These are phyloP conservation scores for Paraescarpia echinospica DNA, from an alignment of 1,140 invertebrate species.

Conservation along the genomic window DNA sequence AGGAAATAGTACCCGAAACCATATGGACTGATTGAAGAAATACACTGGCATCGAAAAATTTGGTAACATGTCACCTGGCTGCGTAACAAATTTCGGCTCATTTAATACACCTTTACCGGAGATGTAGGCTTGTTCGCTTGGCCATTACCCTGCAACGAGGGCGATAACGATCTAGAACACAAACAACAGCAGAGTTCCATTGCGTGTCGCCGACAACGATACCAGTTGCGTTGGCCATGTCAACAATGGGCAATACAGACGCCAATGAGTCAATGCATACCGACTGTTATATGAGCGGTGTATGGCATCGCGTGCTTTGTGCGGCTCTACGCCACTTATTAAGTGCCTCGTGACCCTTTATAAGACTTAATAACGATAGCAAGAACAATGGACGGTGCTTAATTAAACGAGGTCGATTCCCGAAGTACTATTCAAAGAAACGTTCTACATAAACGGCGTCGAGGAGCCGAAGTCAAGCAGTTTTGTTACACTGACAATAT, in stretches of 20 bases:
- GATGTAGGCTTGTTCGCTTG: neutral
- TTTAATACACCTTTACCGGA: neutral
- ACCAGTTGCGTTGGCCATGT: neutral
- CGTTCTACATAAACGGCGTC: neutral
- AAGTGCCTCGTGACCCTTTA: neutral
- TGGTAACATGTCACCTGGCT: too few species aligned
- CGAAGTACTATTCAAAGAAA: too few species aligned
- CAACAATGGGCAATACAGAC: neutral
- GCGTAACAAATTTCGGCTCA: too few species aligned
- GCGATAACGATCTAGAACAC: neutral
- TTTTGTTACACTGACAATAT: too few species aligned
- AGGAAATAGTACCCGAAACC: too few species aligned
- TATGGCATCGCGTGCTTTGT: neutral
- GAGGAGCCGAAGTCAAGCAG: neutral
- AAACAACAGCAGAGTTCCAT: neutral
- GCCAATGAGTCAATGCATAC: neutral
- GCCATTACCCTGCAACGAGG: neutral
- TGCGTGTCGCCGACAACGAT: neutral
- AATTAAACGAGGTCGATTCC: slow-evolving; percentile 5
- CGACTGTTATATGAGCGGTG: neutral
- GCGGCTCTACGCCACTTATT: too few species aligned
- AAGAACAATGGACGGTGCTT: neutral
- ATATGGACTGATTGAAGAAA: too few species aligned
- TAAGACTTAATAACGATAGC: neutral
- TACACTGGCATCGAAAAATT: too few species aligned